Base-by-base conservation (phyloP, 2,888 invertebrate species). In the Craniophora ligustri region DNA sequence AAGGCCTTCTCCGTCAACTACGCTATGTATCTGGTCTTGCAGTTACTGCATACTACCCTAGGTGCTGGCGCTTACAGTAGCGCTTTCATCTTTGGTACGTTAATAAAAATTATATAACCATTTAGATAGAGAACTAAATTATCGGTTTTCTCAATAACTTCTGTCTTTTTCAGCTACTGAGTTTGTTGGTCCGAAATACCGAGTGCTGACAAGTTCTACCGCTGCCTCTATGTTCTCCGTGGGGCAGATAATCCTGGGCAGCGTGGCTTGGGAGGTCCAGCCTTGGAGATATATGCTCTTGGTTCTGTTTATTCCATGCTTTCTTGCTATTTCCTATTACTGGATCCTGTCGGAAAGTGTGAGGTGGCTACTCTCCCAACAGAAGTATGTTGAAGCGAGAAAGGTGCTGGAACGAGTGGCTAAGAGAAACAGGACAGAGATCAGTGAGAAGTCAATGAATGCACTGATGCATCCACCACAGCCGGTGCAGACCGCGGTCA, bases 141-240 rank as follows among this genome's bases (percentile, higher is more conserved):
- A 19, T 19, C 3, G 6, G 5, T 32, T 7, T 30, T 11, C 44
- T 28, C 5, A 6, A n/a, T n/a, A n/a, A n/a, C n/a, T n/a, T n/a
- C n/a, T n/a, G n/a, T n/a, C n/a, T n/a, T n/a, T n/a, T 76, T 78
- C 79, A 96, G 96, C 95, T 39, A 94, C 97, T 53, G 97, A 97
- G 83, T 87, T 97, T 67, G 96, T 97, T 2, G 97, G 96, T 0
- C 96, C 96, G 0, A 95, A 95, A 42, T 95, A 95, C 54, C 94
- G 97, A 26, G 96, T 97, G 0, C 75, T 97, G 11, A 95, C 95
- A 1, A 95, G 96, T 50, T 95, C 96, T 1, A 88, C 95, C 10
- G 93, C 95, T 6, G 94, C 95, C 2, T 94, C 95, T 6, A 95
- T 96, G 87, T 97, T 96, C 71, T 95, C 97, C 0, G 72, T 95